phyloP scores from a whole-genome alignment of 2,113 vertebrate genomes.

The Montifringilla adamsi region DNA sequence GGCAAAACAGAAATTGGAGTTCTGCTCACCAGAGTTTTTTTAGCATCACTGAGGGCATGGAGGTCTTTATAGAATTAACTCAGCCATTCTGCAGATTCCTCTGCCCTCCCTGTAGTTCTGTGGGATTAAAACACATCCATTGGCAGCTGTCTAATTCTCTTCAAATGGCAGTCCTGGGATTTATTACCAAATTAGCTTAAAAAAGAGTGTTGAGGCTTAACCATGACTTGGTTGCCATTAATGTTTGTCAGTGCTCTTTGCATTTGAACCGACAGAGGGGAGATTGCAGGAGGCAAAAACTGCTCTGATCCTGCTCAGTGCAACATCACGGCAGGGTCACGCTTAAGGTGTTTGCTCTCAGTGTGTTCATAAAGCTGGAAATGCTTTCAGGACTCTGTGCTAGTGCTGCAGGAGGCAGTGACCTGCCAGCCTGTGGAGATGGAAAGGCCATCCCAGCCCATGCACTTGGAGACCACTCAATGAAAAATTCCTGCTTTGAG shows the following conservation, averaged over 20 bases:
- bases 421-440: not conserved
- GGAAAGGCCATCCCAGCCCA: conserved; percentile 16
- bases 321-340: not conserved
- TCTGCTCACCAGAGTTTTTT: not conserved
- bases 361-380: not conserved
- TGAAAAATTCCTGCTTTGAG: not conserved
- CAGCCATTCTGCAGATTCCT: not conserved
- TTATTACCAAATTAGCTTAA: not conserved
- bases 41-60: not conserved
- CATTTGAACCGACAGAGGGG: not conserved
- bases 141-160: not conserved
- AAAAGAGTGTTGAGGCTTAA: not conserved
- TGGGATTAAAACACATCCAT: not conserved
- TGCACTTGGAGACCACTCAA: not conserved
- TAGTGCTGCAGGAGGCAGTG: not conserved
- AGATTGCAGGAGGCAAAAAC: not conserved
- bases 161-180: not conserved
- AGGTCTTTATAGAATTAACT: not conserved
- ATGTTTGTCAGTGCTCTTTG: not conserved
- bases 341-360: not conserved
- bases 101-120: not conserved
- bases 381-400: not conserved
- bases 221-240: not conserved
- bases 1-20: not conserved
- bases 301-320: not conserved